Conservation (phyloP, 2,888 invertebrate species). For the Taenaris catops region DNA sequence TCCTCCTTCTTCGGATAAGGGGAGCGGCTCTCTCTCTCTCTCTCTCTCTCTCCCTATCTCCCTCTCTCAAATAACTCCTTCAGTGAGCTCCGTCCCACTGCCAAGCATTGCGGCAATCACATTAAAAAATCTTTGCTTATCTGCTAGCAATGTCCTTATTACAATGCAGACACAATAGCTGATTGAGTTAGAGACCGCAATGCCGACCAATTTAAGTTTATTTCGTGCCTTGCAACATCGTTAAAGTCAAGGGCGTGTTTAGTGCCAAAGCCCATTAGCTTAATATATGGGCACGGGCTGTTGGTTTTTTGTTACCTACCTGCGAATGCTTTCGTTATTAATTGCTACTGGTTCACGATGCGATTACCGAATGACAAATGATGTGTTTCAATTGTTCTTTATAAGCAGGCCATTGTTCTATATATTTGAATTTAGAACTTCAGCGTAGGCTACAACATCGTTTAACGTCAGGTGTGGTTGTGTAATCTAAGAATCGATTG, state of each 20-base stretch:
- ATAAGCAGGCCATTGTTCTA: no score
- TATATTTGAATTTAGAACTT: no score
- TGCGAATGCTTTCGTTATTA: conserved; percentile 33
- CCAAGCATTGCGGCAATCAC: neutral
- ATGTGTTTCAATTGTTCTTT: no score
- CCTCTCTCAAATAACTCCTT: no score
- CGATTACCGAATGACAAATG: conserved; percentile 26
- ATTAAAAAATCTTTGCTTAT: conserved; percentile 3
- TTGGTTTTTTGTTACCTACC: conserved; percentile 51
- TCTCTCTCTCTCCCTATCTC: no score
- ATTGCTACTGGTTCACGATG: conserved; percentile 40
- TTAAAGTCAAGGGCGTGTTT: conserved; percentile 62
- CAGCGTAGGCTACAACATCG: no score
- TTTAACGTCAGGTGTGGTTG: no score
- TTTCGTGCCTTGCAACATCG: conserved; percentile 53
- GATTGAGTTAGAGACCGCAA: conserved; percentile 23
- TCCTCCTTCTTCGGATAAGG: no score
- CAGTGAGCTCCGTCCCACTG: no score
- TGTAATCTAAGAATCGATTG: no score
- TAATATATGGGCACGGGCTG: conserved; percentile 60
- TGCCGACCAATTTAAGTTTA: conserved; percentile 59
- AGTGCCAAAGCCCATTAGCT: conserved; percentile 55
- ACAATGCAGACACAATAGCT: conserved; percentile 19
- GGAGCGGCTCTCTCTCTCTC: no score
- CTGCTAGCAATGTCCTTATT: conserved; percentile 19